Percentiles rank a stretch among this genome's conserved stretches.
phyloP scores from a whole-genome alignment of 2,113 vertebrate species.

The Tachysurus vachellii region DNA sequence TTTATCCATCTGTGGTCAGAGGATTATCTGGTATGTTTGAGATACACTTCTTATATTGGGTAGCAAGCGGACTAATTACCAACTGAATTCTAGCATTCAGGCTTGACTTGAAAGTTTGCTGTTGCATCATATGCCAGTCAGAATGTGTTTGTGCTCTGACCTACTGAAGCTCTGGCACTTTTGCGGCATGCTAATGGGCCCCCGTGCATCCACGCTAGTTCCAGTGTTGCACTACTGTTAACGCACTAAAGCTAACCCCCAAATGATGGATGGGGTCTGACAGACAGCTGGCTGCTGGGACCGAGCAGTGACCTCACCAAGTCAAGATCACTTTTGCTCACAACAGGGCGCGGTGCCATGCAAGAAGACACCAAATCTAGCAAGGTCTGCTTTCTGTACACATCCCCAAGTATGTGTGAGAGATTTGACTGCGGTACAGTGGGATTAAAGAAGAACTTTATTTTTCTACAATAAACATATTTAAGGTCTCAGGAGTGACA shows the following conservation, averaged over 20 bases:
- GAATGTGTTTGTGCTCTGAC: slow-evolving; percentile 41
- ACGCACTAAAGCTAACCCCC: background rate
- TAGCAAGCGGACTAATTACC: background rate
- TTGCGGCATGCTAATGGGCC: slow-evolving; percentile 41
- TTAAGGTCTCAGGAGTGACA: background rate
- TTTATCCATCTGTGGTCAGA: slow-evolving; percentile 11
- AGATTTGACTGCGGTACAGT: slow-evolving; percentile 26
- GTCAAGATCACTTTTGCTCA: slow-evolving; percentile 35
- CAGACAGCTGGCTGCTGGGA: slow-evolving; percentile 39
- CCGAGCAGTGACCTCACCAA: slow-evolving; percentile 43
- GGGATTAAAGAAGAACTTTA: slow-evolving; percentile 15
- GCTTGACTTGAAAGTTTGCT: background rate
- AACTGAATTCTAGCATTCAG: background rate
- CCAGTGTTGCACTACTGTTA: background rate
- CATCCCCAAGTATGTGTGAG: background rate
- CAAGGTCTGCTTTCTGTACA: too few species aligned
- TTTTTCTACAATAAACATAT: background rate
- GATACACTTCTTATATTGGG: background rate
- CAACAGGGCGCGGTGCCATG: background rate
- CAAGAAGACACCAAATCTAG: too few species aligned
- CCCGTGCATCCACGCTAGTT: background rate
- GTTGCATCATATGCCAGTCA: background rate
- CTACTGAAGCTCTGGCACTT: slow-evolving; percentile 41
- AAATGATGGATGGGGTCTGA: slow-evolving; percentile 41
- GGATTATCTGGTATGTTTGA: background rate